Evolutionary conservation across 2,797 vertebrate species (phyloP).

Genomic region (Gouania willdenowi): DNA sequence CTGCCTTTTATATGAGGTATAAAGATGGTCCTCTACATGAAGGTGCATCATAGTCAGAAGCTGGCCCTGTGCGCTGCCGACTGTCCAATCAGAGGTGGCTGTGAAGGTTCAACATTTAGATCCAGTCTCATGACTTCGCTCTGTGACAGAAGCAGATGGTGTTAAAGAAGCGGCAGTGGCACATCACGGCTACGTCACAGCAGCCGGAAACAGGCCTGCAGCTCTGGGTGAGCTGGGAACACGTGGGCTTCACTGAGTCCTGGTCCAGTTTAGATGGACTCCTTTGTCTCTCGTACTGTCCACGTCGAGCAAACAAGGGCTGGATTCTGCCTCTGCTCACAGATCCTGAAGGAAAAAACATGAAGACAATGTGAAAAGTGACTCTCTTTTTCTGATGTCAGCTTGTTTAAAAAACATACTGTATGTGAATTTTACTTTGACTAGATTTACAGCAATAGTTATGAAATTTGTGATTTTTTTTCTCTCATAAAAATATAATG

Average conservation of each 20-base stretch:
- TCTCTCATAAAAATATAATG: too few relatives aligned
- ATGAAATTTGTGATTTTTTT: too few relatives aligned
- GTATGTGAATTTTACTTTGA: too few relatives aligned
- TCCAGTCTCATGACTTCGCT: conserved; percentile 41
- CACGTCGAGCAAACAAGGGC: conserved; percentile 57
- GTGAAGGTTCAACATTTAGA: too few relatives aligned
- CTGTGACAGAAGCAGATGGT: conserved; percentile 80
- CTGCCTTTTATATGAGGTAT: neutral
- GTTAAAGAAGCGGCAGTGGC: conserved; percentile 88
- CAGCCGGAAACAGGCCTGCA: conserved; percentile 80
- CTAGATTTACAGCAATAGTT: too few relatives aligned
- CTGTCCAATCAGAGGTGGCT: neutral
- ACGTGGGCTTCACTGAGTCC: conserved; percentile 31
- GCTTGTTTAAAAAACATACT: too few relatives aligned
- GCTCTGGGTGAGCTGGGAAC: conserved; percentile 77
- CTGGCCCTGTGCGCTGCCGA: neutral
- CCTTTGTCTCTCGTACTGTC: conserved; percentile 38
- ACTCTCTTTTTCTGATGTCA: too few relatives aligned
- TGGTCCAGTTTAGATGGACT: neutral
- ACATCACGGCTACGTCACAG: conserved; percentile 76
- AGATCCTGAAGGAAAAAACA: conserved; percentile 26
- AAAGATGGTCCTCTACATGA: neutral
- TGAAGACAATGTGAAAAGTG: neutral
- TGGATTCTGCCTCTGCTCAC: conserved; percentile 20
- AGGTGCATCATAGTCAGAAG: neutral